Evolutionary conservation across 2,113 vertebrate genomes (phyloP).

Genomic region (Pelvicachromis taeniatus): DNA sequence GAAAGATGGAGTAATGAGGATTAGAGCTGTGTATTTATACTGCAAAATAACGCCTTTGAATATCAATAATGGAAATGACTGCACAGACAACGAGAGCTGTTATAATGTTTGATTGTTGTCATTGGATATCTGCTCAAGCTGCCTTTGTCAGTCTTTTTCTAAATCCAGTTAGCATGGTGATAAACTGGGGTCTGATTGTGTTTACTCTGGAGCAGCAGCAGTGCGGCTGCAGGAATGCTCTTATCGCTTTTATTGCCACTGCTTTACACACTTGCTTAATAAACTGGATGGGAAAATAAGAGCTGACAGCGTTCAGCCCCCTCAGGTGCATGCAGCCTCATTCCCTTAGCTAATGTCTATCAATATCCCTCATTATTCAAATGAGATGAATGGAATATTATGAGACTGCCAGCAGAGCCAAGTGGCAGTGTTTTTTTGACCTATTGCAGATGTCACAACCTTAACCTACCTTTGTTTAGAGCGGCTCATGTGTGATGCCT

Average conservation of each 20-base stretch:
- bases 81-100: conserved; percentile 32
- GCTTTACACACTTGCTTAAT: conserved; percentile 57
- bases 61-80: conserved; percentile 59
- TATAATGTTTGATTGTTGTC: conserved; percentile 55
- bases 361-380: conserved; percentile 80
- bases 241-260: conserved; percentile 60
- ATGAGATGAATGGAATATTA: conserved; percentile 80
- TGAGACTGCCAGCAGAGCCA: conserved; percentile 51
- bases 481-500: conserved; percentile 6
- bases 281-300: conserved; percentile 57
- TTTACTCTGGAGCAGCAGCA: conserved; percentile 49
- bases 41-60: conserved; percentile 56
- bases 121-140: conserved; percentile 46
- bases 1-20: conserved; percentile 57
- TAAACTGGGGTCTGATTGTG: conserved; percentile 59
- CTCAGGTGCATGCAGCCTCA: conserved; percentile 45
- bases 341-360: conserved; percentile 70
- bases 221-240: conserved; percentile 45
- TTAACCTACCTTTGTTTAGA: conserved; percentile 54
- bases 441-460: conserved; percentile 81
- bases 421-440: conserved; percentile 78
- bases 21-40: conserved; percentile 60
- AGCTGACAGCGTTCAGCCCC: conserved; percentile 53
- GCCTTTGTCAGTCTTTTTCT: conserved; percentile 58
- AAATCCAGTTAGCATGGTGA: conserved; percentile 66